phyloP scores from a whole-genome alignment of 2,888 invertebrate genomes.

The Polylopha cassiicola region DNA sequence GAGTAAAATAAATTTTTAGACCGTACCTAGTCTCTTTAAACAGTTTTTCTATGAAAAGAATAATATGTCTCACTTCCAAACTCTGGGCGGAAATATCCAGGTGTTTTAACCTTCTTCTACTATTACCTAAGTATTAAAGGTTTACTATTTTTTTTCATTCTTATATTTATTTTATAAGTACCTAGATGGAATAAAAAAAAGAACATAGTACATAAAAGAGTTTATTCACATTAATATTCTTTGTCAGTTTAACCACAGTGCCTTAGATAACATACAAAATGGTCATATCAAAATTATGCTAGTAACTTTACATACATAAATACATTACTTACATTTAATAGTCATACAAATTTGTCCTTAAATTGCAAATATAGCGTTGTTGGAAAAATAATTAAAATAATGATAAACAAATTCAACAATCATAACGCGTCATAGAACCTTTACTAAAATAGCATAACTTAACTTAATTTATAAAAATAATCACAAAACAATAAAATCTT shows the following conservation, averaged over 20 bases:
- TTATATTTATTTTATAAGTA: too few relatives aligned
- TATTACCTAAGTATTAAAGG: too few relatives aligned
- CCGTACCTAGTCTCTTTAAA: too few relatives aligned
- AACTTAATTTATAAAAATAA: slow-evolving; percentile 13
- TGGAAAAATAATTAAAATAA: slow-evolving; percentile 2
- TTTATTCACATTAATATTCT: slow-evolving; percentile 22
- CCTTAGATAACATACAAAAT: slow-evolving; percentile 33
- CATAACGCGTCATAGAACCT: slow-evolving; percentile 10
- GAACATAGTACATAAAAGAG: slow-evolving; percentile 27
- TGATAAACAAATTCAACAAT: slow-evolving; percentile 10
- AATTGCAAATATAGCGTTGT: slow-evolving; percentile 16
- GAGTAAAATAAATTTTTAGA: too few relatives aligned
- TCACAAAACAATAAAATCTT: slow-evolving; percentile 22
- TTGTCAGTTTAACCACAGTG: slow-evolving; percentile 34
- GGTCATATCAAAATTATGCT: slow-evolving; percentile 38
- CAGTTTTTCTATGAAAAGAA: too few relatives aligned
- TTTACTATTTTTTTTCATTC: too few relatives aligned
- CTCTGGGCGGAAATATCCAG: too few relatives aligned
- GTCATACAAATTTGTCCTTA: slow-evolving; percentile 15
- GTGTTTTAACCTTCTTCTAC: too few relatives aligned
- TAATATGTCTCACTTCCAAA: too few relatives aligned
- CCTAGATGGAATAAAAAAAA: too few relatives aligned
- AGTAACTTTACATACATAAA: slow-evolving; percentile 26
- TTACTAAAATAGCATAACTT: slow-evolving; percentile 13
- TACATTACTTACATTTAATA: slow-evolving; percentile 21